Conservation (phyloP, 2,888 invertebrate genomes). For the Thyatira batis region DNA sequence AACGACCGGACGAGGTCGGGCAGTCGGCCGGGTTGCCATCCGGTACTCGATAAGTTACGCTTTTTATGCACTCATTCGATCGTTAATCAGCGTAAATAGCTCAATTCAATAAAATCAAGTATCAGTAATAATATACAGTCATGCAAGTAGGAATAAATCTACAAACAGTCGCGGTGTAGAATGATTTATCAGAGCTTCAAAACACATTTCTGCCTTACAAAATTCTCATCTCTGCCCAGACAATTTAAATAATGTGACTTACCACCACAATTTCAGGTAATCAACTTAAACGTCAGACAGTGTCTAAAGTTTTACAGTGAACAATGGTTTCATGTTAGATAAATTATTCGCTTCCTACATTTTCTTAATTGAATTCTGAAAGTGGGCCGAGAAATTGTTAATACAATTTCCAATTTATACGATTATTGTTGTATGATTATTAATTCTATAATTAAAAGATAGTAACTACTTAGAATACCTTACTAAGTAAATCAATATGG, state of each 20-base stretch:
- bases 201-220: neutral
- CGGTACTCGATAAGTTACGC: slow-evolving; percentile 47
- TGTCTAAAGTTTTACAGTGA: neutral
- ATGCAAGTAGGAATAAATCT: neutral
- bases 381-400: neutral
- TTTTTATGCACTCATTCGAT: slow-evolving; percentile 39
- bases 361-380: neutral
- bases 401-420: neutral
- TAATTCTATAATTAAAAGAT: too few species aligned
- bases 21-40: slow-evolving; percentile 47
- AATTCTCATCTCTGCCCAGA: neutral
- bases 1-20: slow-evolving; percentile 67
- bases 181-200: neutral
- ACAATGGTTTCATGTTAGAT: neutral
- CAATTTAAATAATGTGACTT: neutral
- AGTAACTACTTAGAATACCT: too few species aligned
- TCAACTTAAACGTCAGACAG: neutral
- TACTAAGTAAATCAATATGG: neutral
- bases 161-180: neutral
- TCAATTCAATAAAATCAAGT: slow-evolving; percentile 8
- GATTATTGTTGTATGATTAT: too few species aligned
- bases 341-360: neutral
- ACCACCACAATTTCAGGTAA: neutral
- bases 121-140: slow-evolving; percentile 10
- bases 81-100: slow-evolving; percentile 21